phyloP scores from a whole-genome alignment of 2,888 invertebrate species.

The Cenopis cana region DNA sequence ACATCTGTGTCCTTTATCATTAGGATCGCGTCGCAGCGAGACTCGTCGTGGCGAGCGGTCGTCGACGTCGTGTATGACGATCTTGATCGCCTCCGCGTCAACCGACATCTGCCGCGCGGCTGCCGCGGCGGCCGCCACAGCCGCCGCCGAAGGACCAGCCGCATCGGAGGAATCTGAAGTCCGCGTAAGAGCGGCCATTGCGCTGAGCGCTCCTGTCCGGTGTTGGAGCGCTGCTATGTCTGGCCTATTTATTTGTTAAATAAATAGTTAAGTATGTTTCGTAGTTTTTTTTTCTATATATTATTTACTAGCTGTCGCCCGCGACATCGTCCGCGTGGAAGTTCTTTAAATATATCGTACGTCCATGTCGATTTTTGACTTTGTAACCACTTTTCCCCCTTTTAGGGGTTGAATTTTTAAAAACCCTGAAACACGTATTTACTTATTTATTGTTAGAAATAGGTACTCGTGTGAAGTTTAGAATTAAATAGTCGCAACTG shows the following conservation, averaged over 20 bases:
- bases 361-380: too few species aligned
- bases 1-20: slow-evolving; percentile 95
- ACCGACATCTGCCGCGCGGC: slow-evolving; percentile 93
- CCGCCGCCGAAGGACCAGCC: slow-evolving; percentile 68
- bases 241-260: slow-evolving; percentile 80
- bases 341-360: too few species aligned
- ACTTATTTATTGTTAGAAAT: too few species aligned
- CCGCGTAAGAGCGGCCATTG: slow-evolving; percentile 73
- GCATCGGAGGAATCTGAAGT: slow-evolving; percentile 67
- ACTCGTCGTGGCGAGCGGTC: slow-evolving; percentile 91
- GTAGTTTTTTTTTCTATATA: background rate
- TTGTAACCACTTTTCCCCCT: too few species aligned
- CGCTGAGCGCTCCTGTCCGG: slow-evolving; percentile 83
- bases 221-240: slow-evolving; percentile 89
- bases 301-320: too few species aligned
- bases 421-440: too few species aligned
- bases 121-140: slow-evolving; percentile 83
- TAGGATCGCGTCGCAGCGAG: slow-evolving; percentile 90
- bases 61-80: slow-evolving; percentile 97
- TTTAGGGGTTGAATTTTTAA: too few species aligned
- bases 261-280: background rate
- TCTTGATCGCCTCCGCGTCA: slow-evolving; percentile 96
- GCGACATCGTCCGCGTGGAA: too few species aligned
- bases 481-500: too few species aligned
- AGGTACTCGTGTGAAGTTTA: too few species aligned